Conservation (phyloP, 2,797 vertebrate genomes). For the Pipistrellus pipistrellus region DNA sequence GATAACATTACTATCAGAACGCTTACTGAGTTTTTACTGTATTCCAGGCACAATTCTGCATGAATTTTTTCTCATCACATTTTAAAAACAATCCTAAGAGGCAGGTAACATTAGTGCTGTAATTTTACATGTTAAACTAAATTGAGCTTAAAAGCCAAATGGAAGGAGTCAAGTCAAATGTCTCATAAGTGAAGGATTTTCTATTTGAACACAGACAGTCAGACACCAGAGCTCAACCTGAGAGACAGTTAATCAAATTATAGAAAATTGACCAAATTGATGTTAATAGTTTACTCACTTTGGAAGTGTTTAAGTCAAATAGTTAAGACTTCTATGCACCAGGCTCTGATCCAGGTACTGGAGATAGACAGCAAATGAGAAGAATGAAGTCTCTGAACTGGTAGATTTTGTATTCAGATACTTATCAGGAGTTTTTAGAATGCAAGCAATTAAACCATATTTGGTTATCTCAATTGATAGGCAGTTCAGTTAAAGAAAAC, state of each 20-base stretch:
- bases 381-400: neutral
- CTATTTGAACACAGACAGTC: neutral
- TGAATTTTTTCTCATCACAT: neutral
- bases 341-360: neutral
- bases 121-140: neutral
- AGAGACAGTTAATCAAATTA: neutral
- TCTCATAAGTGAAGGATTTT: neutral
- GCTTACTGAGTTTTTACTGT: neutral
- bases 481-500: neutral
- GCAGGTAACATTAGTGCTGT: neutral
- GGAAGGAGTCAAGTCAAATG: neutral
- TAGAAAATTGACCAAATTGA: neutral
- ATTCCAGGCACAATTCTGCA: neutral
- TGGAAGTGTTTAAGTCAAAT: neutral
- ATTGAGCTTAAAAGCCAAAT: neutral
- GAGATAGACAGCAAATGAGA: neutral
- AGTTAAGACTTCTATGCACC: neutral
- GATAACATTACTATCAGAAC: neutral
- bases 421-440: neutral
- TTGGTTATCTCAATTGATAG: neutral
- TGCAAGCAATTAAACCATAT: neutral
- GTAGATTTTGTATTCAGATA: neutral
- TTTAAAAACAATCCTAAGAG: slow-evolving; percentile 15
- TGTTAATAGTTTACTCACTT: neutral
- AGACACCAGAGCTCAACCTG: neutral